phyloP scores from a whole-genome alignment of 2,888 invertebrate genomes.

The Sphaerophoria rueppellii region DNA sequence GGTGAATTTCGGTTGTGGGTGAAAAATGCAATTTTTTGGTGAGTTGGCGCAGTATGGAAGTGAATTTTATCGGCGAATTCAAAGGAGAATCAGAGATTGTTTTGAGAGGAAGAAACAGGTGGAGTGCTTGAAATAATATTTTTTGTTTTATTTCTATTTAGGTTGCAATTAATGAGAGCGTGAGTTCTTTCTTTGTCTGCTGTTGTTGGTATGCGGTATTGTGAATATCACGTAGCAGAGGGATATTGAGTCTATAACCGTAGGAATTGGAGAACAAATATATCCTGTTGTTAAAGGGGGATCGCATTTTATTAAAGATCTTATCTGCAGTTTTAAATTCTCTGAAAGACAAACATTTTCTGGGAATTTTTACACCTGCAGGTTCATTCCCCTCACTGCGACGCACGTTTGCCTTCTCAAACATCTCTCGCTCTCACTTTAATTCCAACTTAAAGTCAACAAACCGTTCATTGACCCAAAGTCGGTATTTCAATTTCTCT shows the following conservation, averaged over 20 bases:
- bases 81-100: conserved; percentile 21
- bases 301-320: too few relatives aligned
- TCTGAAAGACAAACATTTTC: too few relatives aligned
- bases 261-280: too few relatives aligned
- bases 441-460: background rate
- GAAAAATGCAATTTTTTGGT: conserved; percentile 43
- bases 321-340: too few relatives aligned
- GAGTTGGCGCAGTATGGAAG: conserved; percentile 56
- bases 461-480: background rate
- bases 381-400: too few relatives aligned
- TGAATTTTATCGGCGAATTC: conserved; percentile 58
- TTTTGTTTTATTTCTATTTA: background rate
- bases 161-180: conserved; percentile 57
- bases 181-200: conserved; percentile 11
- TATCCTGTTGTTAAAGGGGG: too few relatives aligned
- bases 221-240: conserved; percentile 24
- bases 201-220: background rate
- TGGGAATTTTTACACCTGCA: too few relatives aligned
- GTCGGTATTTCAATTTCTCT: background rate
- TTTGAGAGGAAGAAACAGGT: conserved; percentile 52
- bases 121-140: conserved; percentile 29
- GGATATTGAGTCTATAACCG: too few relatives aligned
- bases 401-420: too few relatives aligned
- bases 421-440: too few relatives aligned
- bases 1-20: conserved; percentile 3